Conservation (phyloP, 35 echinoderm and acorn worm species). For the Chiridota heheva region DNA sequence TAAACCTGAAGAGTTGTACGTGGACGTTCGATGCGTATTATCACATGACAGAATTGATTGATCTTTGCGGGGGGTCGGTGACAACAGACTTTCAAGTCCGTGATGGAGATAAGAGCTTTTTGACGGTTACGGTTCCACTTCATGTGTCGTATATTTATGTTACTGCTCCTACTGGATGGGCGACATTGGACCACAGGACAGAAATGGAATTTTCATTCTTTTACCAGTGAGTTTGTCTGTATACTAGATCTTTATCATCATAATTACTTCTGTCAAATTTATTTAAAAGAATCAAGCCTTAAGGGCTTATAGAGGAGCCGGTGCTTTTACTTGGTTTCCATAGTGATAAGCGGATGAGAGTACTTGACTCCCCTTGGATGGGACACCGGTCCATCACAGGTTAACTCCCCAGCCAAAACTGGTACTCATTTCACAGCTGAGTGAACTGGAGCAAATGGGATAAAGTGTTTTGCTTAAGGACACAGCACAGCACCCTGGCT, state of each 20-base stretch:
- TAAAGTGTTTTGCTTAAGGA: not conserved
- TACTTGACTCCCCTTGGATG: too few relatives aligned
- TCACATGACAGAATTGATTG: slow-evolving; percentile 99
- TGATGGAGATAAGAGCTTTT: slow-evolving; percentile 82
- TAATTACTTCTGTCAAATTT: not conserved
- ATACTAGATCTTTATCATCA: not conserved
- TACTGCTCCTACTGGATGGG: slow-evolving; percentile 94
- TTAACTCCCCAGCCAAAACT: too few relatives aligned
- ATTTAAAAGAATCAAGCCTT: not conserved
- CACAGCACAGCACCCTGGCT: too few relatives aligned
- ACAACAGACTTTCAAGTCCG: slow-evolving; percentile 92
- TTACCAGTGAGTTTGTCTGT: slow-evolving; percentile 70
- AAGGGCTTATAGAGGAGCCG: too few relatives aligned
- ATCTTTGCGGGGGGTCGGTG: slow-evolving; percentile 94
- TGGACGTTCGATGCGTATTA: slow-evolving; percentile 98
- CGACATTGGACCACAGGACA: slow-evolving; percentile 87
- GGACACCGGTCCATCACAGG: too few relatives aligned
- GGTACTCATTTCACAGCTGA: too few relatives aligned
- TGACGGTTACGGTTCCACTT: slow-evolving; percentile 89
- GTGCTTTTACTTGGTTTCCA: too few relatives aligned
- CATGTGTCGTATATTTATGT: slow-evolving; percentile 96
- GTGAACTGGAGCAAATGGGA: too few relatives aligned
- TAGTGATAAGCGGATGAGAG: too few relatives aligned
- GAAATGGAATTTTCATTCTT: slow-evolving; percentile 99
- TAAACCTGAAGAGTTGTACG: slow-evolving; percentile 96